Evolutionary conservation across 2,113 vertebrate species (phyloP).

Genomic region (Melanocharis versteri): DNA sequence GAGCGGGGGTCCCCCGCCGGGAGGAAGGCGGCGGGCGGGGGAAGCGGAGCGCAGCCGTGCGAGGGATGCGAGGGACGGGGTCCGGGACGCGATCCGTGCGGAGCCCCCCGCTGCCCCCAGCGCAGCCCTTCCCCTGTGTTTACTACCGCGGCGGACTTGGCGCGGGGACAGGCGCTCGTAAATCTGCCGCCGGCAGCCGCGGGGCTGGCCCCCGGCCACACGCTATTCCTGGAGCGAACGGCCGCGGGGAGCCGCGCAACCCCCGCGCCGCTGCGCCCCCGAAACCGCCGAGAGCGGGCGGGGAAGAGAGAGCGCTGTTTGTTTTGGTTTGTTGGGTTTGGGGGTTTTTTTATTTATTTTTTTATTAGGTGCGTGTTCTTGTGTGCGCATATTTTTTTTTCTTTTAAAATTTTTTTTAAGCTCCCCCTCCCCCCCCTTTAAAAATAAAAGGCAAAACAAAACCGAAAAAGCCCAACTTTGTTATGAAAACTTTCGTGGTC

Average conservation of each 20-base stretch:
- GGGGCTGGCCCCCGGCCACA: conserved; percentile 72
- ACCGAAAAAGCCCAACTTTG: conserved; percentile 14
- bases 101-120: neutral
- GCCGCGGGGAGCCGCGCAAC: neutral
- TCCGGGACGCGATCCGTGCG: neutral
- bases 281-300: neutral
- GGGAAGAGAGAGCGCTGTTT: neutral
- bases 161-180: conserved; percentile 68
- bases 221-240: conserved; percentile 74
- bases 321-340: neutral
- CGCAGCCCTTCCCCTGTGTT: conserved; percentile 59
- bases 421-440: neutral
- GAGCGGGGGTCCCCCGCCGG: neutral
- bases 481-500: conserved; percentile 23
- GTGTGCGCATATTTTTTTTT: neutral
- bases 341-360: neutral
- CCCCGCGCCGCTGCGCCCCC: neutral
- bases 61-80: neutral
- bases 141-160: conserved; percentile 71
- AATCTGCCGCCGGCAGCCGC: conserved; percentile 71
- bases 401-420: neutral
- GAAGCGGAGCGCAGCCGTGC: neutral
- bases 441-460: neutral
- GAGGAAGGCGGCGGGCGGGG: neutral
- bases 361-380: neutral